These are phyloP conservation scores for Ctenochaetus hawaiiensis DNA, from an alignment of 2,797 vertebrate species.

Conservation along the genomic window DNA sequence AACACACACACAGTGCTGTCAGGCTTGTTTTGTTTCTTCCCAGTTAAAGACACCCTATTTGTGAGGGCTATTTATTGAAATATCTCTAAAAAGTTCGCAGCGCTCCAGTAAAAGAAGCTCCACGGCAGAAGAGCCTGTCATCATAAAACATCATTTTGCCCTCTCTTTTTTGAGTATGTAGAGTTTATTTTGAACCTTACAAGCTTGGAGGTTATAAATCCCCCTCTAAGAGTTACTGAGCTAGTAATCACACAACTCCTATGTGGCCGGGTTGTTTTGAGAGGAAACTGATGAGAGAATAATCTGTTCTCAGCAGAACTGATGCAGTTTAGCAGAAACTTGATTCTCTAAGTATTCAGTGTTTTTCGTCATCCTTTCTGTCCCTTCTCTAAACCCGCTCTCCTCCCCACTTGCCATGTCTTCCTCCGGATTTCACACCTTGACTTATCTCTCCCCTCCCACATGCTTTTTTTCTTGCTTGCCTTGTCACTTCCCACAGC, in stretches of 20 bases:
- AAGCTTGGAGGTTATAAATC: conserved; percentile 5
- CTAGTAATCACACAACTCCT: conserved; percentile 8
- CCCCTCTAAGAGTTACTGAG: conserved; percentile 2
- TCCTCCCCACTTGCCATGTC: conserved; percentile 18
- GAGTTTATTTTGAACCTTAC: background rate
- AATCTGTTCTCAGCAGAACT: conserved; percentile 22
- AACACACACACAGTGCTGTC: conserved; percentile 40
- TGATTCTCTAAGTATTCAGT: conserved; percentile 8
- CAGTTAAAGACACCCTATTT: conserved; percentile 42
- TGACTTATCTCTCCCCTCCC: conserved; percentile 45
- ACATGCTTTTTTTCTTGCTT: conserved; percentile 21
- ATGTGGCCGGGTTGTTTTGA: conserved; percentile 7
- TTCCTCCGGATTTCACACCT: conserved; percentile 59
- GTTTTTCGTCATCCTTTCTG: conserved; percentile 14
- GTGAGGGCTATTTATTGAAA: conserved; percentile 54
- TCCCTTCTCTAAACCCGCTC: conserved; percentile 3
- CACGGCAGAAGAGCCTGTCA: conserved; percentile 19
- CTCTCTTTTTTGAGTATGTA: background rate
- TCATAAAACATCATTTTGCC: background rate
- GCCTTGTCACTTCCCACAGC: conserved; percentile 41
- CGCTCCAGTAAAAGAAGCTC: conserved; percentile 10
- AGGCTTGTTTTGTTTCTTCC: conserved; percentile 58
- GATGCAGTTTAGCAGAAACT: conserved; percentile 15
- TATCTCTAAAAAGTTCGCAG: conserved; percentile 33
- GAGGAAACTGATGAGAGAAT: conserved; percentile 18